Evolutionary conservation across 2,113 vertebrate species (phyloP), one percentile per base, ranked within the genome.

Genomic region (Marmota monax): DNA sequence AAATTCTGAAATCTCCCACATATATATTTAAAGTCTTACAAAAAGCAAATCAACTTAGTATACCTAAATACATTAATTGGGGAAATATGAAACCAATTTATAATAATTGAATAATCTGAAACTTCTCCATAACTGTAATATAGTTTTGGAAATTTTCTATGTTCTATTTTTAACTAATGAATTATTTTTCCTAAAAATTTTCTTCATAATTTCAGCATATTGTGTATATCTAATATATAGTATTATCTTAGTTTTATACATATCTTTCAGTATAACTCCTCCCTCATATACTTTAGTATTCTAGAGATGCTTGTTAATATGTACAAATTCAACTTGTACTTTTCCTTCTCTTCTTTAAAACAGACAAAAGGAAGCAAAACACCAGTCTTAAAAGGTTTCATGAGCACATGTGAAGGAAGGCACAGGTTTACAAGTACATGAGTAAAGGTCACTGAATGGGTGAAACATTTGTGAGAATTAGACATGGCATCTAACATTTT

Each of bases 401-500:
- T 91, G 76, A 79, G 13, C 22, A 77, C 23, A 65, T 37, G 20
- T 34, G n/a, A 79, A 78, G 34, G 4, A 90, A 3, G 29, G 14
- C 56, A 58, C 4, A 70, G 27, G 13, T 20, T 93, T 92, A 89
- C 32, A 3, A 88, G 79, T 86, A 92, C 69, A 82, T 20, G 48
- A 89, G 92, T 79, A 96, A 94, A 96, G 42, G 51, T 89, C 85
- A 94, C 45, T 25, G 25, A 85, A 61, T 77, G 23, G 45, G 20
- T 82, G 20, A 95, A 69, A 79, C 88, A 70, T 85, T 23, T 94
- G 53, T 84, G 51, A 80, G 61, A 97, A 96, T 86, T 88, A 84
- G n/a, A 70, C 23, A 58, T 74, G 83, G n/a, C 23, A 72, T 34
- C 18, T 79, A 76, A 94, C 63, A 89, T 95, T 97, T 96, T 97